phyloP scores from a whole-genome alignment of 2,113 vertebrate genomes.

The Nipponia nippon region DNA sequence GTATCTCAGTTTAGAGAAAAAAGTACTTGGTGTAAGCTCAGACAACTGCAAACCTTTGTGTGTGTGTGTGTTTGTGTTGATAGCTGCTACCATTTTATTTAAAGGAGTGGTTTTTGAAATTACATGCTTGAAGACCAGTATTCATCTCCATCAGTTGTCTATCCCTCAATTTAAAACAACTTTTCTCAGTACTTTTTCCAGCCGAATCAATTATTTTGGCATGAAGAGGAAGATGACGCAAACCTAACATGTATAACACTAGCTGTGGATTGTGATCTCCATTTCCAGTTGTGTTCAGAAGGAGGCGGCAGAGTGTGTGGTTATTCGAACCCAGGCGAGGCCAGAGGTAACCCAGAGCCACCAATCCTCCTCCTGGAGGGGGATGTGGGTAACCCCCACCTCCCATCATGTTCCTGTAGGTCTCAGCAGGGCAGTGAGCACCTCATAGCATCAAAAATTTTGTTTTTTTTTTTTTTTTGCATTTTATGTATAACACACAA shows the following conservation, averaged over 20 bases:
- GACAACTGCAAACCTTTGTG: neutral
- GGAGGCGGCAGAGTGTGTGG: fast-evolving
- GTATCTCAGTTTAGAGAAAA: neutral
- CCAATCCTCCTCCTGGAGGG: neutral
- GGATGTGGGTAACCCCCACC: neutral
- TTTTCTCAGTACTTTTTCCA: neutral
- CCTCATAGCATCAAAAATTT: neutral
- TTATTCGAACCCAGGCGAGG: neutral
- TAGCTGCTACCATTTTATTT: neutral
- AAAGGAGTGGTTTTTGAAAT: neutral
- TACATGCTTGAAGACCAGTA: neutral
- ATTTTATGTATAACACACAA: neutral
- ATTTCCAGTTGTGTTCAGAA: neutral
- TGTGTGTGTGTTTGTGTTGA: neutral
- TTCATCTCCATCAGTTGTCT: neutral
- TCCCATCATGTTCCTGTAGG: neutral
- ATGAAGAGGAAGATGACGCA: neutral
- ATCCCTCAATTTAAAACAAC: neutral
- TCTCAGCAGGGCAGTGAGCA: fast-evolving
- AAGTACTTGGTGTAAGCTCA: neutral
- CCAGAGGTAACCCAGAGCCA: neutral
- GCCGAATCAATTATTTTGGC: neutral
- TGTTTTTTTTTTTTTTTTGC: neutral
- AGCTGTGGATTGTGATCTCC: neutral
- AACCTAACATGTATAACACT: neutral